Evolutionary conservation across 2,797 vertebrate genomes (phyloP).

Genomic region (Mormyrus proboscirostris): DNA sequence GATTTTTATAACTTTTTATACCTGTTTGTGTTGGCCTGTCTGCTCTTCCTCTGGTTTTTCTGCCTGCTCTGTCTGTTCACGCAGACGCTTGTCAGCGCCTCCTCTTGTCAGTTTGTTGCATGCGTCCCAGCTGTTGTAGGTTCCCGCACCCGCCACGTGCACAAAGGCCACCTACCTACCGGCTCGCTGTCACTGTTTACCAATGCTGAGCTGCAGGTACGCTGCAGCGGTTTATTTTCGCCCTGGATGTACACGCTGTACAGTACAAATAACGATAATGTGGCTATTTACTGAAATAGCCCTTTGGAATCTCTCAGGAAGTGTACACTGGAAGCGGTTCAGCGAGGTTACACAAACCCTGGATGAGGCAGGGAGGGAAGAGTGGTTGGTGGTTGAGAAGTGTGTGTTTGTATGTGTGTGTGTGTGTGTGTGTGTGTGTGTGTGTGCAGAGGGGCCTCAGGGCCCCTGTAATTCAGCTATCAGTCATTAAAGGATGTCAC

Average conservation of each 20-base stretch:
- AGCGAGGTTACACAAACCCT: conserved; percentile 29
- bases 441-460: not conserved
- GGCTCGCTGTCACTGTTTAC: conserved; percentile 20
- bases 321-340: conserved; percentile 38
- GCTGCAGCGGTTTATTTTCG: conserved; percentile 25
- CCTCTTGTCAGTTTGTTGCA: not conserved
- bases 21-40: conserved; percentile 35
- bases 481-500: conserved; percentile 28
- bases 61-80: conserved; percentile 18
- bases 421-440: not conserved
- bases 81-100: not conserved
- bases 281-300: conserved; percentile 40
- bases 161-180: not conserved
- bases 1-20: conserved; percentile 54
- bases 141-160: not conserved
- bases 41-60: conserved; percentile 16
- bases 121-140: not conserved
- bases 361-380: not conserved
- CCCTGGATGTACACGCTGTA: not conserved
- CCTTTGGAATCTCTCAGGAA: conserved; percentile 39
- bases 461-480: conserved; percentile 34
- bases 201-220: conserved; percentile 36
- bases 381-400: not conserved
- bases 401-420: not conserved
- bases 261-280: conserved; percentile 43